Conservation (phyloP, 2,797 vertebrate species). For the Catostomus latipinnis region DNA sequence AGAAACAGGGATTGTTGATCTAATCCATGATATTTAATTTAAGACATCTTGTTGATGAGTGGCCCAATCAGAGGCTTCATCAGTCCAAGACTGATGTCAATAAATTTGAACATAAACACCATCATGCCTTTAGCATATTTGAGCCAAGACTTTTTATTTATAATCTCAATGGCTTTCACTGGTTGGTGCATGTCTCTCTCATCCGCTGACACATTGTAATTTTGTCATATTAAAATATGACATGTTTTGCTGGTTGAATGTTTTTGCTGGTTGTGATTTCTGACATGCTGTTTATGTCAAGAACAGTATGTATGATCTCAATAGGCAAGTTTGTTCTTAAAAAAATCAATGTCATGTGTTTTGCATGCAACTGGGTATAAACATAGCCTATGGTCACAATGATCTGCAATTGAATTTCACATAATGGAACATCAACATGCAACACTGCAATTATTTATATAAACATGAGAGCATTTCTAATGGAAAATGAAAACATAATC, state of each 20-base stretch:
- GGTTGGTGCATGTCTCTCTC: background rate
- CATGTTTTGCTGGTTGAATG: constrained; percentile 19
- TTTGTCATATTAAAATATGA: constrained; percentile 26
- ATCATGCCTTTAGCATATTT: background rate
- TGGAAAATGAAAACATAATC: constrained; percentile 18
- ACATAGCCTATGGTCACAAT: constrained; percentile 4
- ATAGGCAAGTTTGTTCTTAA: background rate
- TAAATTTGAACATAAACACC: constrained; percentile 11
- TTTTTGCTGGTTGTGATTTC: constrained; percentile 12
- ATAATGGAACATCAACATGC: constrained; percentile 5
- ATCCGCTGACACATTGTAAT: constrained; percentile 8
- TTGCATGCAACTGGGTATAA: constrained; percentile 9
- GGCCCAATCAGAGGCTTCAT: no score
- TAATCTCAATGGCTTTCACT: constrained; percentile 11
- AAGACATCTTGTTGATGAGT: background rate
- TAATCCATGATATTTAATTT: constrained; percentile 7
- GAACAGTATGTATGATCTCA: constrained; percentile 21
- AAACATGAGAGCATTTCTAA: constrained; percentile 11
- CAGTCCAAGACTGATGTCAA: constrained; percentile 4
- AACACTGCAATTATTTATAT: background rate
- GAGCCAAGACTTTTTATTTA: constrained; percentile 3
- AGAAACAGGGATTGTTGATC: constrained; percentile 4
- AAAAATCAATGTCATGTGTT: constrained; percentile 6
- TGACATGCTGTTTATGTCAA: constrained; percentile 23
- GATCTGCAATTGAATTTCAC: background rate